Conservation (phyloP, 2,797 vertebrate species). For the Vireo griseus region DNA sequence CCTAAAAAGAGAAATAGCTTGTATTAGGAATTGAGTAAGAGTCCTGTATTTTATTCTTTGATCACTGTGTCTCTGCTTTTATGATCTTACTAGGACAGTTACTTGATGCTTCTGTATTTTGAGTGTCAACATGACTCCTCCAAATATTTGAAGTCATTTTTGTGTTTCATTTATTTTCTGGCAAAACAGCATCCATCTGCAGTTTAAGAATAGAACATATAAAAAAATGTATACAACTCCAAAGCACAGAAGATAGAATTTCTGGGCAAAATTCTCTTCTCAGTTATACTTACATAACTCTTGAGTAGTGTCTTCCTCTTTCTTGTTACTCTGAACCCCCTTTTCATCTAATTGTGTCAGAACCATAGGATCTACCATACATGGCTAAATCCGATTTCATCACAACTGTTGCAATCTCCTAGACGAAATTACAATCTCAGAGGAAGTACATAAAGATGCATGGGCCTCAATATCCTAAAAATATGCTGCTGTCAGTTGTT, state of each 20-base stretch:
- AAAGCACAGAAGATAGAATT: not conserved
- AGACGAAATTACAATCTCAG: not conserved
- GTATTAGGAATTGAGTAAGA: not conserved
- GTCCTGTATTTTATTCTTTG: not conserved
- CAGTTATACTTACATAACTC: not conserved
- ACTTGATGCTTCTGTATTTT: conserved; percentile 7
- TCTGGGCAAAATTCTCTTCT: not conserved
- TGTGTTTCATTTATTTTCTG: not conserved
- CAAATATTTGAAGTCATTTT: conserved; percentile 16
- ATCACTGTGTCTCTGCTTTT: not conserved
- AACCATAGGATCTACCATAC: not conserved
- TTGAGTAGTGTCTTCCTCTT: not conserved
- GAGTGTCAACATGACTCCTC: not conserved
- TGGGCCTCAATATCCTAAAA: not conserved
- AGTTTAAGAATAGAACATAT: not conserved
- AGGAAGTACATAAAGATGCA: conserved; percentile 11
- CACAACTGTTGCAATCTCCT: conserved; percentile 35
- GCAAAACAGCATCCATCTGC: not conserved
- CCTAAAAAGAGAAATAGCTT: not conserved
- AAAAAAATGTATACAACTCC: not conserved
- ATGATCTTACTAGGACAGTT: not conserved
- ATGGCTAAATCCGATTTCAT: not conserved
- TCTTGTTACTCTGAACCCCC: not conserved
- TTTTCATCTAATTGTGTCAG: not conserved
- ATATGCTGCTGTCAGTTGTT: not conserved